A percentile compares a stretch with the other conserved stretches of the same genome.
Evolutionary conservation across 2,888 invertebrate species (phyloP).

Genomic region (Entomobrya multifasciata): DNA sequence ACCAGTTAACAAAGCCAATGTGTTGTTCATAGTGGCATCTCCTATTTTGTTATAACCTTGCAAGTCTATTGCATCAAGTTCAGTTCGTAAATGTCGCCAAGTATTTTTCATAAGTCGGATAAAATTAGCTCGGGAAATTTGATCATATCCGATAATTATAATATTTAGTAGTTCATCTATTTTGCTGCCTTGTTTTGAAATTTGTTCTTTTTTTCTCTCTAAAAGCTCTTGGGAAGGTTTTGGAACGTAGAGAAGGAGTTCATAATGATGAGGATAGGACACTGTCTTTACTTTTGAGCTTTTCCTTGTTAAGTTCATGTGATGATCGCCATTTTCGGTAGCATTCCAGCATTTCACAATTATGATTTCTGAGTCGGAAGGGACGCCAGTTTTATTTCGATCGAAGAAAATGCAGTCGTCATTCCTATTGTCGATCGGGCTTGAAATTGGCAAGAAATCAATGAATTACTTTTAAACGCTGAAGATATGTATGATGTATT

Average conservation of each 20-base stretch:
- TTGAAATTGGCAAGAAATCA: not conserved
- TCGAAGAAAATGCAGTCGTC: constrained; percentile 15
- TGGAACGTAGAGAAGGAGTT: constrained; percentile 37
- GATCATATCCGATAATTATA: constrained; percentile 81
- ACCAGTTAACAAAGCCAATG: constrained; percentile 82
- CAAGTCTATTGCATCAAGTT: constrained; percentile 80
- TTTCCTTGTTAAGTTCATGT: not conserved
- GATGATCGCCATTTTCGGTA: not conserved
- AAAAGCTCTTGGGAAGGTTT: not conserved
- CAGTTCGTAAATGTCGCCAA: constrained; percentile 72
- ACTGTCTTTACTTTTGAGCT: not conserved
- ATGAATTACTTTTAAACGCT: too few species aligned
- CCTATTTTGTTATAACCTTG: constrained; percentile 81
- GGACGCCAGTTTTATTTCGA: constrained; percentile 11
- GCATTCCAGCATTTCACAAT: constrained; percentile 45
- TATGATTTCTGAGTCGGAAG: constrained; percentile 18
- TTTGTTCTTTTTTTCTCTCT: not conserved
- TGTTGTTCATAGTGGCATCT: constrained; percentile 83
- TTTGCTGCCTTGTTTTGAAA: not conserved
- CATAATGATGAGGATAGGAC: not conserved
- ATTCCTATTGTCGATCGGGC: not conserved
- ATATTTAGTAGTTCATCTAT: constrained; percentile 79
- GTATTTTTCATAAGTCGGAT: constrained; percentile 77
- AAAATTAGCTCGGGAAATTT: constrained; percentile 81
- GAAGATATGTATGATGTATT: not conserved